These are phyloP conservation scores for Tetragonula clypearis DNA, from an alignment of 1,140 invertebrate species.

Conservation along the genomic window DNA sequence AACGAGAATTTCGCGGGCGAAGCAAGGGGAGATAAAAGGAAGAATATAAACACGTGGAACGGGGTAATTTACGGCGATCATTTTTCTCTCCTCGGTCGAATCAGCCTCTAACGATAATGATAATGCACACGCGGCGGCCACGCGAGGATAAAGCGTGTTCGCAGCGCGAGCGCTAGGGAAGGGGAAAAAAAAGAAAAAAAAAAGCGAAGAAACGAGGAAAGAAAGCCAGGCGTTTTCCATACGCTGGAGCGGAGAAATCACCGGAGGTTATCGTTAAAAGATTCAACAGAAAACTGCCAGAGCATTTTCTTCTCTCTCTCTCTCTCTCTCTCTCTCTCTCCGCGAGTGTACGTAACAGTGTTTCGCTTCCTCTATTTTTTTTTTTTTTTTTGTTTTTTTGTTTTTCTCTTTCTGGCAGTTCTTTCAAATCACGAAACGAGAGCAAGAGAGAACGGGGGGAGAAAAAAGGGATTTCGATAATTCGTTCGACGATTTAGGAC, in stretches of 20 bases:
- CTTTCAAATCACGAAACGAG: not conserved
- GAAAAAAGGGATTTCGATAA: not conserved
- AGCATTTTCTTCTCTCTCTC: not conserved
- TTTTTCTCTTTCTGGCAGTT: no score
- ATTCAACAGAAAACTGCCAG: conserved; percentile 15
- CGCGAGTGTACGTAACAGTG: no score
- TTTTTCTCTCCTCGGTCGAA: not conserved
- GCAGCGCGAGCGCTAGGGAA: not conserved
- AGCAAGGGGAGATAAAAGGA: not conserved
- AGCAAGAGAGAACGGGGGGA: not conserved
- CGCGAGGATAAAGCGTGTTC: conserved; percentile 6
- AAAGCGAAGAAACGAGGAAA: not conserved
- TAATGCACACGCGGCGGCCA: conserved; percentile 1
- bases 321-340: no score
- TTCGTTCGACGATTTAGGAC: not conserved
- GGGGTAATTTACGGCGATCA: conserved; percentile 4
- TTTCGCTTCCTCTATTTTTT: no score
- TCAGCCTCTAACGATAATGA: conserved; percentile 7
- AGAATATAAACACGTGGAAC: not conserved
- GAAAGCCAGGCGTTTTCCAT: not conserved
- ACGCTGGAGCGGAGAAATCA: not conserved
- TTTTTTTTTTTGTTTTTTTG: no score
- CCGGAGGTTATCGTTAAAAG: conserved; percentile 2
- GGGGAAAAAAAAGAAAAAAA: not conserved
- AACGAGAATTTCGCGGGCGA: no score